These are phyloP conservation scores for Anagrus nilaparvatae DNA, from an alignment of 1,140 invertebrate genomes.

Conservation along the genomic window DNA sequence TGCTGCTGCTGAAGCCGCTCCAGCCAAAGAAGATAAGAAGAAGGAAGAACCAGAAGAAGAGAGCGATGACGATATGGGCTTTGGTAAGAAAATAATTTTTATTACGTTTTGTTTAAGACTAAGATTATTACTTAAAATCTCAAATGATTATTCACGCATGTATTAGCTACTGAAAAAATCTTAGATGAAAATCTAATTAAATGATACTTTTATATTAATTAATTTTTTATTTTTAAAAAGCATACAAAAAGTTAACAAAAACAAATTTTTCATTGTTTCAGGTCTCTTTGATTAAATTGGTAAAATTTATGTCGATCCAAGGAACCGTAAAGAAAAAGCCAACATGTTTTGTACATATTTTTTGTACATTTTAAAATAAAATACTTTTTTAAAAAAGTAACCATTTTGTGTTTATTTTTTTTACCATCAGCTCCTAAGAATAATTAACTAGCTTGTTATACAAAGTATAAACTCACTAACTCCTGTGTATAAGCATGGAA, in stretches of 20 bases:
- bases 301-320: slow-evolving; percentile 9
- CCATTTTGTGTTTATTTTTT: too few species aligned
- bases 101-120: slow-evolving; percentile 14
- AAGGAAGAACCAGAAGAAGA: slow-evolving; percentile 75
- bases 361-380: slow-evolving; percentile 32
- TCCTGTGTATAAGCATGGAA: too few species aligned
- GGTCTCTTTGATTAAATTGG: slow-evolving; percentile 63
- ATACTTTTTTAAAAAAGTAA: too few species aligned
- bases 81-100: slow-evolving; percentile 51
- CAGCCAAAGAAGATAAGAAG: slow-evolving; percentile 68
- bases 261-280: slow-evolving; percentile 41
- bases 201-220: slow-evolving; percentile 31
- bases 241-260: slow-evolving; percentile 9
- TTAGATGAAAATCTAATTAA: slow-evolving; percentile 33
- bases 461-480: too few species aligned
- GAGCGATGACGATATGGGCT: slow-evolving; percentile 92
- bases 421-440: too few species aligned
- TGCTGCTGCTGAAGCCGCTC: slow-evolving; percentile 56
- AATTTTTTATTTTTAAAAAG: not conserved
- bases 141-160: slow-evolving; percentile 41
- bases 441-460: too few species aligned
- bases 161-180: slow-evolving; percentile 46
- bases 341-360: slow-evolving; percentile 32
- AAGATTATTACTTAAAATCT: slow-evolving; percentile 3
- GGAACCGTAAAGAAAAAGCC: too few species aligned